A percentile compares a stretch with the other conserved stretches of the same genome.
Conservation (phyloP, 2,888 invertebrate species). For the Tuta absoluta region DNA sequence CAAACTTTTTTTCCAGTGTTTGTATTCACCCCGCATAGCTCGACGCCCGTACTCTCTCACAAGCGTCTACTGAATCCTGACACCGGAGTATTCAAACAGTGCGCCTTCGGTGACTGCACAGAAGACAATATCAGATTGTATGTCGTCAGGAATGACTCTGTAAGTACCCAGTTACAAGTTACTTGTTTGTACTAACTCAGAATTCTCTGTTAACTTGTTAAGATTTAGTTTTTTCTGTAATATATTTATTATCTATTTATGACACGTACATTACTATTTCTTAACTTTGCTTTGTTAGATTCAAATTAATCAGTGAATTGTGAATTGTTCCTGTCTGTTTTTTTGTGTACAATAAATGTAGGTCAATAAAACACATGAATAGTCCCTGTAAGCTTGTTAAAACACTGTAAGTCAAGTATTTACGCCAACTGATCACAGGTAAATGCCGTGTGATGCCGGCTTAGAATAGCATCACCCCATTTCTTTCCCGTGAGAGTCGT, state of each 20-base stretch:
- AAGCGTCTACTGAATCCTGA: slow-evolving; percentile 56
- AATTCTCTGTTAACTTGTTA: neutral
- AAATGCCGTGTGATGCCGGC: no score
- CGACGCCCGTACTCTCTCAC: slow-evolving; percentile 58
- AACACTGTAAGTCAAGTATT: neutral
- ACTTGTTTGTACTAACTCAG: no score
- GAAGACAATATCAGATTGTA: slow-evolving; percentile 60
- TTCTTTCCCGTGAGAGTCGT: no score
- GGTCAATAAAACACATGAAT: neutral
- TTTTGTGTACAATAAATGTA: no score
- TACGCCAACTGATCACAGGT: no score
- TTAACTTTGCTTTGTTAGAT: no score
- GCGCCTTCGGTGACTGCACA: slow-evolving; percentile 58
- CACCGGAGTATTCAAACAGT: slow-evolving; percentile 65
- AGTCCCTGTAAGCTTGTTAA: neutral
- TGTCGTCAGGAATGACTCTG: slow-evolving; percentile 71
- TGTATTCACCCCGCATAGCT: slow-evolving; percentile 68
- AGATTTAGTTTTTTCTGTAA: no score
- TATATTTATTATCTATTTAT: neutral
- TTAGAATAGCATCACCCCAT: no score
- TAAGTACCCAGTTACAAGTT: slow-evolving; percentile 49
- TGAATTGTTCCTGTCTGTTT: no score
- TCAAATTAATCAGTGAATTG: neutral
- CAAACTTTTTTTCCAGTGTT: slow-evolving; percentile 52
- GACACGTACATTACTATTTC: neutral